Base-by-base conservation (phyloP, 2,797 vertebrate genomes). In the Malacoraja senta region DNA sequence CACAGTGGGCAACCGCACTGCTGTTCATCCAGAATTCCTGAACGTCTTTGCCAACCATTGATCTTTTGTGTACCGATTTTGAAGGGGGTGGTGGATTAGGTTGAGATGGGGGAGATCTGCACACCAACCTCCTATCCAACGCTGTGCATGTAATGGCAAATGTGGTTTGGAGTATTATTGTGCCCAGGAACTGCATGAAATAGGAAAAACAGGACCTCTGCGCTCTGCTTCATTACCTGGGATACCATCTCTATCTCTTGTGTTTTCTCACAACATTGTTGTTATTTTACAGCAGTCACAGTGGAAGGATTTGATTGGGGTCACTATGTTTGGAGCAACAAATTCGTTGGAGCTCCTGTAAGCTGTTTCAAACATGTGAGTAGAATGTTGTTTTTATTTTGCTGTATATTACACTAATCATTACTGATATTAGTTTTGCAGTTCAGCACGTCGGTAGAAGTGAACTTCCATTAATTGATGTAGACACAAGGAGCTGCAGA, bases 331-430 rank as follows among this genome's bases (percentile, higher is more conserved):
- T 97, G 96, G 95, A 98, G 97, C 97, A 98, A 97, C 97, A 98
- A 98, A 97, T 97, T 97, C 78, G 94, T 96, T 90, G 98, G 98
- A 93, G 98, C 98, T 95, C 98, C 98, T 63, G 98, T 99, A 94
- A 97, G 97, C 96, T 99, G 98, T 95, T 99, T 99, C 95, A 99
- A 98, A 94, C 98, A 99, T 1, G 98, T 99, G 95, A 97, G 98
- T 98, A 71, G 61, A 68, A 88, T 68, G 65, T 19, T 65, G 29
- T 88, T 88, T 53, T 86, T 19, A n/a, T 15, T 86, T 6, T 17
- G 4, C 61, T n/a, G 6, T 26, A 3, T 1, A 3, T 88, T 53
- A 13, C 26, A 26, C 17, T 53, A 84, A 29, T 84, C n/a, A 68
- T n/a, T 88, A 9, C 29, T n/a, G 17, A 68, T 8, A 88, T 68